Percentiles rank a stretch among this genome's conserved stretches.
Conservation (phyloP, 2,888 invertebrate species). For the Heliconius aoede region DNA sequence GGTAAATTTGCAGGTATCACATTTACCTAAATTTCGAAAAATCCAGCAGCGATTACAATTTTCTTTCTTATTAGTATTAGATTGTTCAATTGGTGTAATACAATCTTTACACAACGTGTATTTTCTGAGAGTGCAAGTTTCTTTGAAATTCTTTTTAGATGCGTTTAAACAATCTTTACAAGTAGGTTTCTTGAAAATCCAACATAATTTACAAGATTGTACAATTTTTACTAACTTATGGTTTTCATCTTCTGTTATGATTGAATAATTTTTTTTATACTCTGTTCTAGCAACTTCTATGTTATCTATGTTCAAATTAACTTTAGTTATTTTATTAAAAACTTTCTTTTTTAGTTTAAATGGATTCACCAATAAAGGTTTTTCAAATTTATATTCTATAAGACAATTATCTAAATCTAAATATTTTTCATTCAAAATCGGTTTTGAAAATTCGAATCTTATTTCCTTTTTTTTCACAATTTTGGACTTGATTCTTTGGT, state of each 20-base stretch:
- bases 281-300: not conserved
- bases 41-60: conserved; percentile 61
- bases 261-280: not conserved
- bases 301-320: conserved; percentile 5
- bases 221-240: not conserved
- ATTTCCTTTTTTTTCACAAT: not conserved
- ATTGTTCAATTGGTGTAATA: not conserved
- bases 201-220: conserved; percentile 50
- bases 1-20: conserved; percentile 57
- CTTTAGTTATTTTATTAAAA: not conserved
- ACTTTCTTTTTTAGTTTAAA: not conserved
- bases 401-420: conserved; percentile 41
- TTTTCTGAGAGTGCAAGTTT: conserved; percentile 48
- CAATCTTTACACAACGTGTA: not conserved
- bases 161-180: conserved; percentile 49
- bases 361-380: conserved; percentile 44
- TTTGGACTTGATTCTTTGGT: not conserved
- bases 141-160: not conserved
- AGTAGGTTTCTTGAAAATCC: conserved; percentile 53
- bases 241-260: not conserved
- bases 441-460: conserved; percentile 23
- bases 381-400: conserved; percentile 51
- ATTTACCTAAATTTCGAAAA: conserved; percentile 54
- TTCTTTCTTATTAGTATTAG: conserved; percentile 5
- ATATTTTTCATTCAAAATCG: conserved; percentile 10